Evolutionary conservation across 2,888 invertebrate species (phyloP).

Genomic region (Frankliniella fusca): DNA sequence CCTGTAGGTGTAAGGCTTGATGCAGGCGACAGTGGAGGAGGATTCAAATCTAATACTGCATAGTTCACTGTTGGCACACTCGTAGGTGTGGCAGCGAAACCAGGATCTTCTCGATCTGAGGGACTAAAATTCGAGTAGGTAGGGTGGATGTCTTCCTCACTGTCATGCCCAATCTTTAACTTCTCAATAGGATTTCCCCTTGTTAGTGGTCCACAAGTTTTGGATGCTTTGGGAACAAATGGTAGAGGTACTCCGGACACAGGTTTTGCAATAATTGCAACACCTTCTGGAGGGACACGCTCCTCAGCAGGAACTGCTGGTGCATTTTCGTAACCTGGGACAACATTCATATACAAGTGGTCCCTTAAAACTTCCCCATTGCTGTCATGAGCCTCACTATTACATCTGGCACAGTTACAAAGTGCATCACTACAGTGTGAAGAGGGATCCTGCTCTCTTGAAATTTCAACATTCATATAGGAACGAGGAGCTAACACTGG

Average conservation of each 20-base stretch:
- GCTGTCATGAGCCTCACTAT: neutral
- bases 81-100: constrained; percentile 43
- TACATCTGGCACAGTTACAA: constrained; percentile 40
- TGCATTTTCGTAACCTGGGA: constrained; percentile 45
- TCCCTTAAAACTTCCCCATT: neutral
- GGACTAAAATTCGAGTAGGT: constrained; percentile 57
- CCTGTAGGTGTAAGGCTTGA: constrained; percentile 40
- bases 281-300: neutral
- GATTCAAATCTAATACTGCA: constrained; percentile 71
- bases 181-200: constrained; percentile 22
- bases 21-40: constrained; percentile 39
- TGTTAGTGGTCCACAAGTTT: neutral
- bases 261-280: neutral
- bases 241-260: neutral
- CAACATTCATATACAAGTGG: constrained; percentile 49
- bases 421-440: constrained; percentile 39
- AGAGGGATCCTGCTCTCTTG: constrained; percentile 41
- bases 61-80: constrained; percentile 56
- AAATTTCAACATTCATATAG: constrained; percentile 48
- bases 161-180: neutral
- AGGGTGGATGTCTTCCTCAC: constrained; percentile 48
- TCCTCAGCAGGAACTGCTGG: constrained; percentile 1
- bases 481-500: constrained; percentile 40
- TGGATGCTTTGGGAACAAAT: constrained; percentile 19
- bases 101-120: constrained; percentile 49